phyloP scores from a whole-genome alignment of 2,888 invertebrate genomes.

The Unio pictorum region DNA sequence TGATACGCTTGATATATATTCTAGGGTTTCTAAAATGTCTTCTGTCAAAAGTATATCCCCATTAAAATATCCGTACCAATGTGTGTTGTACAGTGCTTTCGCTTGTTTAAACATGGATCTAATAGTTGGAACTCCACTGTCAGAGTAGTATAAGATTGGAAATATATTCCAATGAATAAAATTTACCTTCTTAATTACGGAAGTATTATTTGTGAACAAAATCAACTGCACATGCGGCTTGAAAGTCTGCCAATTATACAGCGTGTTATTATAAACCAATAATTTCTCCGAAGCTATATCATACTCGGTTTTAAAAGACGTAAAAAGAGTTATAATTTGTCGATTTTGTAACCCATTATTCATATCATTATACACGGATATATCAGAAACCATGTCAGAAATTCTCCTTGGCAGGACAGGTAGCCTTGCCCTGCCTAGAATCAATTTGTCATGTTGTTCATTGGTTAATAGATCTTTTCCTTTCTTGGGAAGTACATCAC shows the following conservation, averaged over 20 bases:
- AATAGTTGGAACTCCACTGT: constrained; percentile 23
- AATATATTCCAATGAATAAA: constrained; percentile 36
- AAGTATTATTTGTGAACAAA: constrained; percentile 36
- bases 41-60: constrained; percentile 35
- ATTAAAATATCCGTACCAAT: constrained; percentile 36
- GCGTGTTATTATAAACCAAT: constrained; percentile 29
- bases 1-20: not conserved
- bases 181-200: constrained; percentile 8
- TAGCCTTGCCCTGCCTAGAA: too few relatives aligned
- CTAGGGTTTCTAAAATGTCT: constrained; percentile 24
- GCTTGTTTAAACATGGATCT: constrained; percentile 30
- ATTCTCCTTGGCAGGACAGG: too few relatives aligned
- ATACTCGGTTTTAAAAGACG: constrained; percentile 24
- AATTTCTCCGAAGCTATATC: constrained; percentile 27
- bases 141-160: constrained; percentile 5
- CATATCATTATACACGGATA: too few relatives aligned
- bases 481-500: too few relatives aligned
- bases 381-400: too few relatives aligned
- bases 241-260: constrained; percentile 40
- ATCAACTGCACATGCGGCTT: constrained; percentile 32
- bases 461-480: too few relatives aligned
- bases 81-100: constrained; percentile 27
- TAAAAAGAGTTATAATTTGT: constrained; percentile 28
- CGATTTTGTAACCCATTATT: too few relatives aligned
- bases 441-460: too few relatives aligned